Conservation (phyloP, 2,113 vertebrate genomes). For the Oncorhynchus kisutch region DNA sequence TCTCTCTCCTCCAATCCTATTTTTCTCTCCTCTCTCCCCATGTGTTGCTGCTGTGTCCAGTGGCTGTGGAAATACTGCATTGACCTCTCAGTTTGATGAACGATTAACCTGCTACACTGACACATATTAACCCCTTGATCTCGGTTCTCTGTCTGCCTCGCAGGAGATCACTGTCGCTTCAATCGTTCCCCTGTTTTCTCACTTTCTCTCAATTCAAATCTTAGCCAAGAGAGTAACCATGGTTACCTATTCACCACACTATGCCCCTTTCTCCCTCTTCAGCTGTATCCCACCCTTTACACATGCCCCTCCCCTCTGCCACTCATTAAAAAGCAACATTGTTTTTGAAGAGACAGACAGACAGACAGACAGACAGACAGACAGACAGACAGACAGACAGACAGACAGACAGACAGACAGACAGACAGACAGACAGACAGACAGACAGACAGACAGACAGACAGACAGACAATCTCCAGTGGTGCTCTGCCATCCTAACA, state of each 20-base stretch:
- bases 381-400: too few relatives aligned
- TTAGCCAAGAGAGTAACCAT: conserved; percentile 73
- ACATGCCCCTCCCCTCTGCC: conserved; percentile 33
- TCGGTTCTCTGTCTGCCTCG: conserved; percentile 12
- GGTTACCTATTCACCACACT: conserved; percentile 77
- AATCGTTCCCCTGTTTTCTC: conserved; percentile 13
- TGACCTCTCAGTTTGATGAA: conserved; percentile 63
- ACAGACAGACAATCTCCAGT: conserved; percentile 4
- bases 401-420: not conserved
- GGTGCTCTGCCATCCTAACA: conserved; percentile 32
- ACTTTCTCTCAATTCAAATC: conserved; percentile 67
- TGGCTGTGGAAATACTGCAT: conserved; percentile 45
- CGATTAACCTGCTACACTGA: conserved; percentile 65
- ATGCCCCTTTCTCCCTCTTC: conserved; percentile 34
- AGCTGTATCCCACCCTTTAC: conserved; percentile 67
- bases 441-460: not conserved
- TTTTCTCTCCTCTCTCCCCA: not conserved
- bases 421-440: too few relatives aligned
- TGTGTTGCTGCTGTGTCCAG: conserved; percentile 35
- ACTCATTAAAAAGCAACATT: conserved; percentile 49
- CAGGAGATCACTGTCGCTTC: conserved; percentile 53
- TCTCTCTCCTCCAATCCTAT: not conserved
- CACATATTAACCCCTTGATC: conserved; percentile 69
- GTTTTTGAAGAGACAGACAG: not conserved
- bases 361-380: too few relatives aligned